Percentiles rank a stretch among this genome's conserved stretches.
These are phyloP conservation scores for Dendrolimus punctatus DNA, from an alignment of 1,140 invertebrate genomes.

Conservation along the genomic window DNA sequence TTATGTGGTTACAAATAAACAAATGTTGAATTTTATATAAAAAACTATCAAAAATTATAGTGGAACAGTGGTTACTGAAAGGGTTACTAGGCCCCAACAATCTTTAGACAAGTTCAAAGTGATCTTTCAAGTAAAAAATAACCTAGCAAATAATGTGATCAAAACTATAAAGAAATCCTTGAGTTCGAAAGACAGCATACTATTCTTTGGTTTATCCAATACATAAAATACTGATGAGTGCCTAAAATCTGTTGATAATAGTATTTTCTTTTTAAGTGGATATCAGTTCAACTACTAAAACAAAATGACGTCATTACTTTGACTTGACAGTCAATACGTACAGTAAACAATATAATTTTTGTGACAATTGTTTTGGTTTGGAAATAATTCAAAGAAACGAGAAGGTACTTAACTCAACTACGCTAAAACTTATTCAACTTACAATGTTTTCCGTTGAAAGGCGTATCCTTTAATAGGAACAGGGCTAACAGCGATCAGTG, in stretches of 20 bases:
- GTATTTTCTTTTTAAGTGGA: slow-evolving; percentile 4
- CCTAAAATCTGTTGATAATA: too few species aligned
- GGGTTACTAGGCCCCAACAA: too few species aligned
- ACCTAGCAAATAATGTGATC: slow-evolving; percentile 22
- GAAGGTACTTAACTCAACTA: neutral
- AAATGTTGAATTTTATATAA: too few species aligned
- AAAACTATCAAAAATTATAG: too few species aligned
- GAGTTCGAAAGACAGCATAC: slow-evolving; percentile 2
- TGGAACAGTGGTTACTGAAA: too few species aligned
- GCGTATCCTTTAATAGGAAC: slow-evolving; percentile 31
- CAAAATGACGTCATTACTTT: slow-evolving; percentile 38
- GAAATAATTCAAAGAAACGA: neutral
- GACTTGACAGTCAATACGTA: slow-evolving; percentile 66
- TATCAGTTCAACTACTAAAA: slow-evolving; percentile 16
- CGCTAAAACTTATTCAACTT: slow-evolving; percentile 13
- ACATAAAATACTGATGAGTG: too few species aligned
- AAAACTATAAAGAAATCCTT: slow-evolving; percentile 22
- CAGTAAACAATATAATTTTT: slow-evolving; percentile 57
- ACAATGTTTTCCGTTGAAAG: slow-evolving; percentile 24
- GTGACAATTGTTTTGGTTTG: neutral
- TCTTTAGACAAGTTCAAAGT: slow-evolving; percentile 11
- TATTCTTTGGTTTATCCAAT: too few species aligned
- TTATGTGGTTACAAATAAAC: too few species aligned
- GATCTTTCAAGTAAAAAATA: slow-evolving; percentile 21
- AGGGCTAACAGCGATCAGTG: slow-evolving; percentile 47